These are phyloP conservation scores for Montipora efflorescens DNA, from an alignment of 64 coral and sea anemone species.

Conservation along the genomic window DNA sequence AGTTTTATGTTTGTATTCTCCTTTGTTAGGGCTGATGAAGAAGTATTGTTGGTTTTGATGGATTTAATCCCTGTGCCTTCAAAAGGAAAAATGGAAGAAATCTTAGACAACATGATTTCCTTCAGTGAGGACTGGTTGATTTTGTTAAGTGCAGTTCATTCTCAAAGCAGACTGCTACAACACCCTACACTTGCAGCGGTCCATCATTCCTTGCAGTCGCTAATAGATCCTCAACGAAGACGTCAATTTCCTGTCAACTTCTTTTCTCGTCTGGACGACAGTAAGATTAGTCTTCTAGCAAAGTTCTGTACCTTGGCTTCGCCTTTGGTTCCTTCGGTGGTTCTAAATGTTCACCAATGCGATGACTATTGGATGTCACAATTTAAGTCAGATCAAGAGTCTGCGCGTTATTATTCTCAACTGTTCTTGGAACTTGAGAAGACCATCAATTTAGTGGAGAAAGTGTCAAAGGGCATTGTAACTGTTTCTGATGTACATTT, in stretches of 20 bases:
- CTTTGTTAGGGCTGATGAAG: not conserved
- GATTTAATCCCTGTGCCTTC: not conserved
- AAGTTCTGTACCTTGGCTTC: not conserved
- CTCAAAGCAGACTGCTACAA: not conserved
- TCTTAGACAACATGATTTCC: not conserved
- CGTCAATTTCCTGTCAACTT: not conserved
- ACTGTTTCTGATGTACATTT: not conserved
- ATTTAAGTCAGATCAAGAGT: not conserved
- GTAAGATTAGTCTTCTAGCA: not conserved
- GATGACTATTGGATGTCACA: not conserved
- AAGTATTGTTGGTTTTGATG: not conserved
- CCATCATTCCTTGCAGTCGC: not conserved
- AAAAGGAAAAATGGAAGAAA: not conserved
- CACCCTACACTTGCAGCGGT: not conserved
- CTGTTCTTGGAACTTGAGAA: not conserved
- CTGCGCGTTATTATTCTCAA: not conserved
- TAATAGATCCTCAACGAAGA: not conserved
- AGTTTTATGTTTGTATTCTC: not conserved
- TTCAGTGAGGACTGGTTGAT: conserved; percentile 6
- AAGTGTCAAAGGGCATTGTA: not conserved
- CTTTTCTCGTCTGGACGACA: not conserved
- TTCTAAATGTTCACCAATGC: not conserved
- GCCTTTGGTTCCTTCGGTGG: not conserved
- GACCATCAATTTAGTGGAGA: not conserved
- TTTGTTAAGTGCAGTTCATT: not conserved